A percentile compares a stretch with the other conserved stretches of the same genome.
Conservation (phyloP, 2,797 vertebrate genomes). For the Geotrypetes seraphini region DNA sequence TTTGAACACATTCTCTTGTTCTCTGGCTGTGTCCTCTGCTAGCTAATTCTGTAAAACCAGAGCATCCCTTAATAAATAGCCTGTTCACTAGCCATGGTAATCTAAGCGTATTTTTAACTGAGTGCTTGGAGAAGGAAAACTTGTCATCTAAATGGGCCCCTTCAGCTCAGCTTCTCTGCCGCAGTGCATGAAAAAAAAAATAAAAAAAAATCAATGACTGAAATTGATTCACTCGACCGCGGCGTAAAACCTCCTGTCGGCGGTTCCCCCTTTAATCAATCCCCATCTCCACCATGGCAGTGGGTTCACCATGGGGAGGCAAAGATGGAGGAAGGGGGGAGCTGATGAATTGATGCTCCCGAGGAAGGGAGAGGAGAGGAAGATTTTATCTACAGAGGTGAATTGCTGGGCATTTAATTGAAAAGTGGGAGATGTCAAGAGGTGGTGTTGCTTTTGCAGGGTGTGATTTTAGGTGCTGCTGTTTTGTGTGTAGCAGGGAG, state of each 20-base stretch:
- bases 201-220: constrained; percentile 50
- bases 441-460: no score
- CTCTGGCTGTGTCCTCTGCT: no score
- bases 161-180: constrained; percentile 22
- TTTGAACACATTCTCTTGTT: no score
- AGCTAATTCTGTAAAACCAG: neutral
- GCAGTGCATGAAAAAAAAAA: constrained; percentile 46
- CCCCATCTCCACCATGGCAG: constrained; percentile 6
- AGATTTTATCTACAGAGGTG: neutral
- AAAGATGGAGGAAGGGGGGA: no score
- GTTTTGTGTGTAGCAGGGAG: no score
- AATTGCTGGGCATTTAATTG: neutral
- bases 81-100: constrained; percentile 2
- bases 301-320: constrained; percentile 4
- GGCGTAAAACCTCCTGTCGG: no score
- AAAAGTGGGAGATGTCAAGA: no score
- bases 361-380: no score
- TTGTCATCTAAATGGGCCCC: constrained; percentile 11
- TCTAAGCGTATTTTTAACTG: constrained; percentile 3
- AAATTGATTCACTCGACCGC: constrained; percentile 34
- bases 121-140: constrained; percentile 22
- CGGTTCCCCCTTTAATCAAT: constrained; percentile 6
- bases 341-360: no score
- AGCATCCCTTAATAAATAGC: neutral
- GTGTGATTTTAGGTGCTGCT: no score